Evolutionary conservation across 2,888 invertebrate genomes (phyloP), one percentile per base, ranked within the genome.

Genomic region (Mactromeris polynyma): DNA sequence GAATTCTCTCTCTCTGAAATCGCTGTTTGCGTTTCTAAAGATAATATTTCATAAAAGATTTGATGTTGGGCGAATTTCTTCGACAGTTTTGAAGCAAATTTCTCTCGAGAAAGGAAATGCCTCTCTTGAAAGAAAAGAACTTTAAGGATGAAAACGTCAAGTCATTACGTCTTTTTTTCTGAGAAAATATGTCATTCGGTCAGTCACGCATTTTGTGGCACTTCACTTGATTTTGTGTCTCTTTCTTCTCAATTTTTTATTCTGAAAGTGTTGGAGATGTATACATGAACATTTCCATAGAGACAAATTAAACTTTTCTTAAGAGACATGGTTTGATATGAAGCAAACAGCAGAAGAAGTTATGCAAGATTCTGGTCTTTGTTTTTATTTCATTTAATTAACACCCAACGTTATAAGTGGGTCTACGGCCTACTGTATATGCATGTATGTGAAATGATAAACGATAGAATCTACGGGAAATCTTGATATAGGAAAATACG

Each of bases 1-100:
- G 31, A 26, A 36, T 33, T 36, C 21, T 36, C 17, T 33, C 31
- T 11, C 36, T 73, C 73, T 73, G 73, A 73, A 73, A 73, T 36
- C 36, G 73, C 19, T 73, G 73, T 73, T 73, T 36, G 73, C 73
- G 73, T 73, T 73, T 73, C 73, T 73, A 73, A 73, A 73, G 33
- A 36, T 73, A 73, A 73, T 73, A 73, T 73, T 73, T 73, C 73
- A 73, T 73, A 73, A 6, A 33, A 73, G 31, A 36, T 36, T 73
- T 33, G 36, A 33, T 36, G 73, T 73, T 36, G 33, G 73, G 36
- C 73, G 73, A 73, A 36, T 36, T 73, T 73, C 73, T 73, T 33
- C 33, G 73, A 73, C 36, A 73, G 36, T 73, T 73, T 33, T 31
- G 73, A 73, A 73, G 73, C 33, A 33, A 73, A 73, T 73, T 36